phyloP scores from a whole-genome alignment of 2,888 invertebrate genomes.

The Crematogaster levior region DNA sequence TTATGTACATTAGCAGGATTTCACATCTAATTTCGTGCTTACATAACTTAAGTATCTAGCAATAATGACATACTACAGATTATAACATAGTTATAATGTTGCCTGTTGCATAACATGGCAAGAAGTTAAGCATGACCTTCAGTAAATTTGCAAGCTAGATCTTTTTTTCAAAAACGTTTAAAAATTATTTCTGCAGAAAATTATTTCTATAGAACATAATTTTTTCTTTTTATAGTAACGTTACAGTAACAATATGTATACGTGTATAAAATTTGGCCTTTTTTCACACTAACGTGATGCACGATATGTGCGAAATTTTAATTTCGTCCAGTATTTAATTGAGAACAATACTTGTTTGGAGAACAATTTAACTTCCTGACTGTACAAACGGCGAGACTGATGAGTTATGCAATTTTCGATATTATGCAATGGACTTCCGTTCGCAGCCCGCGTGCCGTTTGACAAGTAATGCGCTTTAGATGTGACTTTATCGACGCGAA shows the following conservation, averaged over 20 bases:
- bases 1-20: neutral
- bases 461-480: slow-evolving; percentile 59
- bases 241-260: neutral
- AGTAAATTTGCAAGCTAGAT: neutral
- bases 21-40: neutral
- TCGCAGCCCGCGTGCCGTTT: slow-evolving; percentile 68
- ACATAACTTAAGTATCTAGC: slow-evolving; percentile 12
- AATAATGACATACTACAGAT: neutral
- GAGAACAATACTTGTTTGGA: neutral
- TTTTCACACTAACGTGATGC: neutral
- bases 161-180: neutral
- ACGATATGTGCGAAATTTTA: neutral
- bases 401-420: slow-evolving; percentile 39
- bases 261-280: neutral
- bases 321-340: neutral
- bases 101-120: slow-evolving; percentile 4
- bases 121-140: slow-evolving; percentile 7
- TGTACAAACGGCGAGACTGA: neutral
- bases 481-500: slow-evolving; percentile 34
- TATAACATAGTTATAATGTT: slow-evolving; percentile 4
- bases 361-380: slow-evolving; percentile 24
- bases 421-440: slow-evolving; percentile 66
- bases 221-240: neutral
- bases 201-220: neutral
- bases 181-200: neutral